Evolutionary conservation across 64 coral and sea anemone species (phyloP), one percentile per base, ranked within the genome.

Genomic region (Trachythela sp.): DNA sequence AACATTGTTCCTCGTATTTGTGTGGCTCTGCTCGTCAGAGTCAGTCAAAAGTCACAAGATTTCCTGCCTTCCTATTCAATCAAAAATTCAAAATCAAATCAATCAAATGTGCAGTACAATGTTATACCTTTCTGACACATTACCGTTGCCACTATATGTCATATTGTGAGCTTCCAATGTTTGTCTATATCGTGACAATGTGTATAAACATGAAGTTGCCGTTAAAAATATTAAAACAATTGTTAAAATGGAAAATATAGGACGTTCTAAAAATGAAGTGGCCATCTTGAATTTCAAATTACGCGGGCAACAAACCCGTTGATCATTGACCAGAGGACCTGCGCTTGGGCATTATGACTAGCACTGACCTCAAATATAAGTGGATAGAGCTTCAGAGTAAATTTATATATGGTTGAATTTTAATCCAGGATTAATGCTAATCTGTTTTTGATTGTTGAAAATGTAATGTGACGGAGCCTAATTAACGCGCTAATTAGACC

Each of bases 151-250:
- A 2, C 11, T 67, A 38, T 83, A 20, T 15, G 76, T 36, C 9
- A 24, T 34, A 85, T 48, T 92, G 4, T 75, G 29, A 20, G 30
- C 2, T 20, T 35, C 31, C 54, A 92, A 39, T 34, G 88, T 75
- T 31, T 88, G 94, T 34, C 91, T 84, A 33, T 59, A 92, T 86
- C 75, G 92, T 20, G 94, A 90, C 17, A 95, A 24, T 27, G 92
- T 56, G 15, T 85, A 87, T 22, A 95, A 43, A 71, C 89, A 95
- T 54, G 77, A 85, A 39, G 91, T 92, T 0, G 94, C 94, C 20
- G 84, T 76, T 10, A 92, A 70, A 84, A 95, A 91, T 52, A 92
- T 92, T 39, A 88, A 92, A 71, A 50, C 54, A 52, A 92, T 92
- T 40, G 90, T 90, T 45, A 92, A 40, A 60, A 95, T 88, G 2